Evolutionary conservation across 2,113 vertebrate species (phyloP).

Genomic region (Tiliqua scincoides): DNA sequence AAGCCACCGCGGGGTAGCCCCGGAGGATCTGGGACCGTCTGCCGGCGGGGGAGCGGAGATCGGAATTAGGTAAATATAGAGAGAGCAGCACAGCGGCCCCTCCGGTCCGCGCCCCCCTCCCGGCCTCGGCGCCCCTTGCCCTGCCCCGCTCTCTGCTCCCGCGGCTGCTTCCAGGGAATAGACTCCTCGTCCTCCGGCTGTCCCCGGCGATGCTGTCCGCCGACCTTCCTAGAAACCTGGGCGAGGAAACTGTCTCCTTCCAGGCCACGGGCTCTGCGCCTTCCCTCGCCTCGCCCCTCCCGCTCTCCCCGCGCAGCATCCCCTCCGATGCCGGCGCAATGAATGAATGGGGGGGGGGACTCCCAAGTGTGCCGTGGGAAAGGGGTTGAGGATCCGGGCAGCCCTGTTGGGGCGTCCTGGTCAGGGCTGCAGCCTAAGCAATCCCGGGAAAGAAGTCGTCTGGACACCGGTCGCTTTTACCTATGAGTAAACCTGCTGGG

Average conservation of each 20-base stretch:
- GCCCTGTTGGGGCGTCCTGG: too few species aligned
- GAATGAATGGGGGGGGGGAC: not conserved
- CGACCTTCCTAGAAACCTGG: not conserved
- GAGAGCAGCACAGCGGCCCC: not conserved
- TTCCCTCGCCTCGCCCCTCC: not conserved
- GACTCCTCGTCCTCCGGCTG: not conserved
- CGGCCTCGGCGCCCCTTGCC: slow-evolving; percentile 34
- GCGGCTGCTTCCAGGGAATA: not conserved
- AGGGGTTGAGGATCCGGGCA: too few species aligned
- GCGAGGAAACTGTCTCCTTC: not conserved
- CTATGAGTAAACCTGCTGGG: too few species aligned
- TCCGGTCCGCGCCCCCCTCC: slow-evolving; percentile 38
- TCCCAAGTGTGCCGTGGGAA: too few species aligned
- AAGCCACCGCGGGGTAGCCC: slow-evolving; percentile 46
- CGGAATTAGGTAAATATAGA: slow-evolving; percentile 72
- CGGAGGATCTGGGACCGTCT: slow-evolving; percentile 57
- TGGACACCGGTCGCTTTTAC: too few species aligned
- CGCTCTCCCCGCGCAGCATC: not conserved
- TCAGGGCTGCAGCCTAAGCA: too few species aligned
- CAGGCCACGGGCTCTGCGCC: not conserved
- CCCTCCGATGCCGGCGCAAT: not conserved
- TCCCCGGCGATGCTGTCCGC: not conserved
- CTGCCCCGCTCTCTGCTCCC: slow-evolving; percentile 15
- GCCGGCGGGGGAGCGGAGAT: slow-evolving; percentile 67
- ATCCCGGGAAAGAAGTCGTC: too few species aligned